Conservation (phyloP, 2,113 vertebrate genomes). For the Chionis minor region DNA sequence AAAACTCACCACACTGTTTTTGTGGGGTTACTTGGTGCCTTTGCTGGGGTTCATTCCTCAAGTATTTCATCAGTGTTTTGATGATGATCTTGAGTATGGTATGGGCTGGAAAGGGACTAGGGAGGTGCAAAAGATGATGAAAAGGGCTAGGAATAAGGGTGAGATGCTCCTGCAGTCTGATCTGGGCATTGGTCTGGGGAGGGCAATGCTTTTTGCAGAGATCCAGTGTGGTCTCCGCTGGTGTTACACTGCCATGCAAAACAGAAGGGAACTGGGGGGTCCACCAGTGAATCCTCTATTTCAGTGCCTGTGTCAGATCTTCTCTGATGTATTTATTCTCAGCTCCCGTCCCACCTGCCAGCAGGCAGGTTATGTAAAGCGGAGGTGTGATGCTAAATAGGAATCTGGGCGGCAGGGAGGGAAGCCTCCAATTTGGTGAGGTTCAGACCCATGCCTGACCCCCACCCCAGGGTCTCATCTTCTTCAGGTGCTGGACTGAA, state of each 20-base stretch:
- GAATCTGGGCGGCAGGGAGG: not conserved
- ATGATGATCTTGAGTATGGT: not conserved
- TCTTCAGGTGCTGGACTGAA: not conserved
- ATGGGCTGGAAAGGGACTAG: not conserved
- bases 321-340: not conserved
- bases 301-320: not conserved
- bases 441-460: not conserved
- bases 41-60: not conserved
- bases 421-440: fast-evolving
- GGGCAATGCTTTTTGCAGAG: not conserved
- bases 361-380: not conserved
- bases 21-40: not conserved
- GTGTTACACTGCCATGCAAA: not conserved
- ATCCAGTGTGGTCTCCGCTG: fast-evolving
- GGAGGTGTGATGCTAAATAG: not conserved
- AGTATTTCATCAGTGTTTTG: not conserved
- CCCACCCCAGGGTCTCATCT: not conserved
- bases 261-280: fast-evolving
- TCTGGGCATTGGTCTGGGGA: not conserved
- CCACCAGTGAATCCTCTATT: not conserved
- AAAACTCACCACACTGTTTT: not conserved
- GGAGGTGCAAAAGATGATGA: not conserved
- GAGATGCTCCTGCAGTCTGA: not conserved
- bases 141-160: not conserved
- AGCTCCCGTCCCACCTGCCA: not conserved